Percentiles rank a stretch among this genome's conserved stretches.
Conservation (phyloP, 2,888 invertebrate genomes). For the Athalia cordata region DNA sequence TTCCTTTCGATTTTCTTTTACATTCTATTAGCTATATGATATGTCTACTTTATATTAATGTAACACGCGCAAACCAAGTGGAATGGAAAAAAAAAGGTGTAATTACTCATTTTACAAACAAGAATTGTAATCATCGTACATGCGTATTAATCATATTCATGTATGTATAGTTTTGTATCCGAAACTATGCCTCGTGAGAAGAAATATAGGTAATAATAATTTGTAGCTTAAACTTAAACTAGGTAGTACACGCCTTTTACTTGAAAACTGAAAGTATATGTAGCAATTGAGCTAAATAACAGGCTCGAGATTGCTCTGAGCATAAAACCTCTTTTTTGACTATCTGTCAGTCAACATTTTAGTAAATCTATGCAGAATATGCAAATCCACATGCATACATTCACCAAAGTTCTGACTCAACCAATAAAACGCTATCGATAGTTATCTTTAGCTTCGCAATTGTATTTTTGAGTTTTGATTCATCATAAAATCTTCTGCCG, state of each 20-base stretch:
- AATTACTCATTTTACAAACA: slow-evolving; percentile 24
- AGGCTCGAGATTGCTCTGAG: slow-evolving; percentile 14
- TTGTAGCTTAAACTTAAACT: slow-evolving; percentile 5
- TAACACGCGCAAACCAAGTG: no score
- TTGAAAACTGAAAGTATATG: not conserved
- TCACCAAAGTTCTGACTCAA: not conserved
- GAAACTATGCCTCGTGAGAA: not conserved
- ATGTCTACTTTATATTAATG: slow-evolving; percentile 13
- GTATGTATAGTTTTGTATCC: slow-evolving; percentile 14
- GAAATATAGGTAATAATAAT: not conserved
- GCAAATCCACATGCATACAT: not conserved
- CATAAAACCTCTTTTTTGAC: not conserved
- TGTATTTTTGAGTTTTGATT: no score
- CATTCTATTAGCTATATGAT: slow-evolving; percentile 29
- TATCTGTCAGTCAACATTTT: not conserved
- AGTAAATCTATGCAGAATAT: slow-evolving; percentile 22
- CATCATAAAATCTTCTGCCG: no score
- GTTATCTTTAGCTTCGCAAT: not conserved
- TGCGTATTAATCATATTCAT: not conserved
- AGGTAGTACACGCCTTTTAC: not conserved
- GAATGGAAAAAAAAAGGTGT: not conserved
- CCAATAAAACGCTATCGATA: not conserved
- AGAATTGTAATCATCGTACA: slow-evolving; percentile 2
- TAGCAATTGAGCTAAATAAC: not conserved
- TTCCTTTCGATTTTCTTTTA: not conserved